Conservation (phyloP, 2,113 vertebrate species). For the Cottus gobio region DNA sequence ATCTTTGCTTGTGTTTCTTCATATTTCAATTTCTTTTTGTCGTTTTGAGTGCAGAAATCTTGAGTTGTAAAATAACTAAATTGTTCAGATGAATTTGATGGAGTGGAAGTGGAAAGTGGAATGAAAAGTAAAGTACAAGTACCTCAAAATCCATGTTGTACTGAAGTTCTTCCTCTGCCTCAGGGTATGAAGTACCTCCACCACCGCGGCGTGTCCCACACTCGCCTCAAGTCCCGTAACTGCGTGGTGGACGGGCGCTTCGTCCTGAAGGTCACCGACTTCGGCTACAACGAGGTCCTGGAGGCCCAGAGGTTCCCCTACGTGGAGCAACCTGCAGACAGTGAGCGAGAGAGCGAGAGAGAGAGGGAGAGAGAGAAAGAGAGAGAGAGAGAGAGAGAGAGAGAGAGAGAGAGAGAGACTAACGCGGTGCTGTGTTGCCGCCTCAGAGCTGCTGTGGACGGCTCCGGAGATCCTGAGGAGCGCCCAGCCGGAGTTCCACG, state of each 20-base stretch:
- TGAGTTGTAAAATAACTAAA: too few species aligned
- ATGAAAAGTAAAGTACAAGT: too few species aligned
- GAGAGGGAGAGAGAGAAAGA: too few species aligned
- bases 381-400: background rate
- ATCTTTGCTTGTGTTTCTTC: too few species aligned
- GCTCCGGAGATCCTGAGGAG: slow-evolving; percentile 83
- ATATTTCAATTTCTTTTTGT: too few species aligned
- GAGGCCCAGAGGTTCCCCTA: slow-evolving; percentile 78
- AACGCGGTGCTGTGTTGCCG: background rate
- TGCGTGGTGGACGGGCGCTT: slow-evolving; percentile 86
- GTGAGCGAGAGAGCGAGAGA: slow-evolving; percentile 55
- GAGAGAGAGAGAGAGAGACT: background rate
- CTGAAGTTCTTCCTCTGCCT: background rate
- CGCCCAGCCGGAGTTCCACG: slow-evolving; percentile 61
- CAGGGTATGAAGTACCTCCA: slow-evolving; percentile 87
- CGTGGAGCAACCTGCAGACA: slow-evolving; percentile 66
- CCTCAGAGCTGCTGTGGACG: slow-evolving; percentile 83
- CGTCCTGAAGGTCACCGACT: slow-evolving; percentile 84
- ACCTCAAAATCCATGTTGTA: background rate
- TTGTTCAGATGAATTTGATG: too few species aligned
- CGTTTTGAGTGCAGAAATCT: too few species aligned
- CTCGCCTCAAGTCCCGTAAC: slow-evolving; percentile 84
- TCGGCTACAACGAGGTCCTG: slow-evolving; percentile 80
- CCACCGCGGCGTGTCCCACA: slow-evolving; percentile 77
- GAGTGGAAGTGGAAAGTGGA: too few species aligned